Evolutionary conservation across 2,888 invertebrate species (phyloP).

Genomic region (Agrochola lychnidis): DNA sequence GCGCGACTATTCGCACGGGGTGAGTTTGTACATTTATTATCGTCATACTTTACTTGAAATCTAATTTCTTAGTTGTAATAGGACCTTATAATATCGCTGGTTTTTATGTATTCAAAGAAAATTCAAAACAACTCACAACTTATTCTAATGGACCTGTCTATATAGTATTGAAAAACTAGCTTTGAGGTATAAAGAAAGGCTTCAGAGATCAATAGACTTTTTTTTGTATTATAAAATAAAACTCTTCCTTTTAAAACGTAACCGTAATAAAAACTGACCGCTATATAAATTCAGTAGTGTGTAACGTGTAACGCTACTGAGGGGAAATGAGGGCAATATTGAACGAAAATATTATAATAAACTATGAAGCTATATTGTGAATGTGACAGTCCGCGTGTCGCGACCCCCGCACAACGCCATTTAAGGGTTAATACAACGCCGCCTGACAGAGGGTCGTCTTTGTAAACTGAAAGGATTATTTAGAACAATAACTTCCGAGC

Average conservation of each 20-base stretch:
- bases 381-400: slow-evolving; percentile 89
- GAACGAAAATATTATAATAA: slow-evolving; percentile 89
- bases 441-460: slow-evolving; percentile 83
- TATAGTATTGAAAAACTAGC: neutral
- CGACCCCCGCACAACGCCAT: slow-evolving; percentile 78
- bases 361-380: slow-evolving; percentile 88
- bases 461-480: slow-evolving; percentile 87
- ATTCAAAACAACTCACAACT: too few relatives aligned
- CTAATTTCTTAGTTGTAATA: neutral
- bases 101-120: neutral
- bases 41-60: neutral
- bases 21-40: slow-evolving; percentile 44
- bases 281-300: slow-evolving; percentile 66
- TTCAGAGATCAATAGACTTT: neutral
- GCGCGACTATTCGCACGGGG: slow-evolving; percentile 66
- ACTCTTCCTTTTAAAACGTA: neutral
- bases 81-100: neutral
- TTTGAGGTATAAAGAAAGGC: too few relatives aligned
- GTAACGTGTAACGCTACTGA: slow-evolving; percentile 64
- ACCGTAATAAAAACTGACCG: slow-evolving; percentile 14
- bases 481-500: slow-evolving; percentile 84
- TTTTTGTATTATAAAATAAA: neutral
- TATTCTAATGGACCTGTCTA: too few relatives aligned
- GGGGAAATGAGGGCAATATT: slow-evolving; percentile 83
- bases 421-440: slow-evolving; percentile 83